Evolutionary conservation across 2,797 vertebrate species (phyloP).

Genomic region (Enteromius argenteus): DNA sequence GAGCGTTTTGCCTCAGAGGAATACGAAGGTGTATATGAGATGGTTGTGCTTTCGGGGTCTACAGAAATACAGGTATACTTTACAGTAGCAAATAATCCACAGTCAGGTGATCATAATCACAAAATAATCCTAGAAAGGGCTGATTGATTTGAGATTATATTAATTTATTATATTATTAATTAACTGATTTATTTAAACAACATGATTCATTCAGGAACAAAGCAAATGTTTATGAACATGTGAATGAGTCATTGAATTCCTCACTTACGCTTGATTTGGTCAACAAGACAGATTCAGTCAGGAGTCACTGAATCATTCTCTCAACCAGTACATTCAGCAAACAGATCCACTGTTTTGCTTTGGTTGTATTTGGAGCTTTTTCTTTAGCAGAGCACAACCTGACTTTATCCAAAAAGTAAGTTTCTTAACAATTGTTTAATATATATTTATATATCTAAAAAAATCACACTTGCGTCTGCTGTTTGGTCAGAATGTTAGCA

Average conservation of each 20-base stretch:
- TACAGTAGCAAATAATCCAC: background rate
- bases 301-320: background rate
- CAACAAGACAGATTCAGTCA: background rate
- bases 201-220: background rate
- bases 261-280: background rate
- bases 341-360: background rate
- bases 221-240: background rate
- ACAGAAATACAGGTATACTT: conserved; percentile 3
- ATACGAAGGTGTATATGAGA: conserved; percentile 15
- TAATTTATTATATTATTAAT: background rate
- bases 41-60: conserved; percentile 1
- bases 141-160: background rate
- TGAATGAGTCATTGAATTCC: background rate
- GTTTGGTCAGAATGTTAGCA: background rate
- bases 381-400: background rate
- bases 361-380: background rate
- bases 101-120: background rate
- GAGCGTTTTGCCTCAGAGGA: conserved; percentile 17
- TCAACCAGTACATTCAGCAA: background rate
- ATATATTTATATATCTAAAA: too few species aligned
- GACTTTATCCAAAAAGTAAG: background rate
- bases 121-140: background rate
- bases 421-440: background rate
- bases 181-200: background rate
- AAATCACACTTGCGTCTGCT: background rate